phyloP scores from a whole-genome alignment of 2,113 vertebrate genomes.

The Fulmarus glacialis region DNA sequence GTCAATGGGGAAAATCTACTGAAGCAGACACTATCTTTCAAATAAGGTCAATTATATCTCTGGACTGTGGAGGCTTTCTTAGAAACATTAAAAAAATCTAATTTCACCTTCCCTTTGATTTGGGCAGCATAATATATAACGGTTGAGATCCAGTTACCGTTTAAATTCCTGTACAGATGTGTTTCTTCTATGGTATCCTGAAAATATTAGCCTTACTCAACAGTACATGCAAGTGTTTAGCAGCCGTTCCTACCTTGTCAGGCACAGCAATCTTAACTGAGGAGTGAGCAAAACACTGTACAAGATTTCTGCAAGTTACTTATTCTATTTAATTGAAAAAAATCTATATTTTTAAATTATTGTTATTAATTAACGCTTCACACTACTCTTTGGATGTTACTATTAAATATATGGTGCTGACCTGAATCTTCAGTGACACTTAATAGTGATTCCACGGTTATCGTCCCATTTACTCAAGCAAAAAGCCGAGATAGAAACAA shows the following conservation, averaged over 20 bases:
- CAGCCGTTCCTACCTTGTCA: not conserved
- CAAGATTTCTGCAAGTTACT: not conserved
- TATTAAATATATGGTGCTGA: not conserved
- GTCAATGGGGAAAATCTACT: not conserved
- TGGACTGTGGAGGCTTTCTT: not conserved
- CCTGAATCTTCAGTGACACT: too few species aligned
- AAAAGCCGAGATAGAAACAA: not conserved
- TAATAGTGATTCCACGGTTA: not conserved
- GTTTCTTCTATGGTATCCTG: not conserved
- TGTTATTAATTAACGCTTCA: not conserved
- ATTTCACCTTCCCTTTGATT: not conserved
- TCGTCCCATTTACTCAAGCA: not conserved
- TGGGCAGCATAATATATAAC: not conserved
- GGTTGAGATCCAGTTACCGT: not conserved
- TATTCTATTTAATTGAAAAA: not conserved
- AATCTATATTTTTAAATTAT: not conserved
- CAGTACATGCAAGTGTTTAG: not conserved
- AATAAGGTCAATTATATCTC: not conserved
- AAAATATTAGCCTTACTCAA: not conserved
- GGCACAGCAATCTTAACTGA: not conserved
- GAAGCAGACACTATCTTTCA: not conserved
- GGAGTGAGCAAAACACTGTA: not conserved
- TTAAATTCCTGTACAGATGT: not conserved
- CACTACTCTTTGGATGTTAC: not conserved
- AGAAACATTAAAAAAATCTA: not conserved